phyloP scores from a whole-genome alignment of 1,140 invertebrate genomes.

The Atta cephalotes region DNA sequence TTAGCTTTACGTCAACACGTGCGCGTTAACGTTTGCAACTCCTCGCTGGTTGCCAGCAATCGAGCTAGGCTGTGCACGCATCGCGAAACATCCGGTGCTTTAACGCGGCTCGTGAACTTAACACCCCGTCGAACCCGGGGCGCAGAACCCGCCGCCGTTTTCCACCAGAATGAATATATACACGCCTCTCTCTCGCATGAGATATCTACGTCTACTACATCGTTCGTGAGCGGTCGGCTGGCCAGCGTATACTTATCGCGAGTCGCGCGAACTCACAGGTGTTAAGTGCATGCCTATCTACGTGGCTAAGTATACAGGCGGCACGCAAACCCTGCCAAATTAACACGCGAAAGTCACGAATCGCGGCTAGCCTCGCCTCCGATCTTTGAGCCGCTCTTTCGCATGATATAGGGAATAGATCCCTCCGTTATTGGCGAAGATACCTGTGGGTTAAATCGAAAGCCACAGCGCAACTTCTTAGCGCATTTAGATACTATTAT shows the following conservation, averaged over 20 bases:
- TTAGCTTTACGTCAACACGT: slow-evolving; percentile 32
- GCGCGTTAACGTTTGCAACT: slow-evolving; percentile 35
- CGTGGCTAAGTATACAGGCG: slow-evolving; percentile 54
- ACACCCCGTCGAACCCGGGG: slow-evolving; percentile 22
- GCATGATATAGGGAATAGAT: slow-evolving; percentile 26
- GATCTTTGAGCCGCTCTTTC: slow-evolving; percentile 37
- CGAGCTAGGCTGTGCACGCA: slow-evolving; percentile 25
- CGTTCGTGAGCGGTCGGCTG: slow-evolving; percentile 18
- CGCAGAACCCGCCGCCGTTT: slow-evolving; percentile 24
- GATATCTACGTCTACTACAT: slow-evolving; percentile 24
- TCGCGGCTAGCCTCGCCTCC: slow-evolving; percentile 45
- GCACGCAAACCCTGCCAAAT: slow-evolving; percentile 64
- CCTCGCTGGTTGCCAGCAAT: background rate
- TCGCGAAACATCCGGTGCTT: slow-evolving; percentile 57
- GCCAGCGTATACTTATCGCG: slow-evolving; percentile 61
- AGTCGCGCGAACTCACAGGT: slow-evolving; percentile 62
- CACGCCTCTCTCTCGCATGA: slow-evolving; percentile 27
- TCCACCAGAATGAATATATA: slow-evolving; percentile 38
- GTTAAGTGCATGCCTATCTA: slow-evolving; percentile 67
- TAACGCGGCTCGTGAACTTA: slow-evolving; percentile 55
- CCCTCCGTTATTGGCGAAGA: background rate
- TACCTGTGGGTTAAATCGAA: slow-evolving; percentile 6
- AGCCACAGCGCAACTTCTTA: background rate
- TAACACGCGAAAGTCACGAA: slow-evolving; percentile 65
- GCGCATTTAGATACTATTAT: background rate